Percentiles rank a stretch among this genome's conserved stretches.
Conservation (phyloP, 1,140 invertebrate species). For the Ceratina japonica region DNA sequence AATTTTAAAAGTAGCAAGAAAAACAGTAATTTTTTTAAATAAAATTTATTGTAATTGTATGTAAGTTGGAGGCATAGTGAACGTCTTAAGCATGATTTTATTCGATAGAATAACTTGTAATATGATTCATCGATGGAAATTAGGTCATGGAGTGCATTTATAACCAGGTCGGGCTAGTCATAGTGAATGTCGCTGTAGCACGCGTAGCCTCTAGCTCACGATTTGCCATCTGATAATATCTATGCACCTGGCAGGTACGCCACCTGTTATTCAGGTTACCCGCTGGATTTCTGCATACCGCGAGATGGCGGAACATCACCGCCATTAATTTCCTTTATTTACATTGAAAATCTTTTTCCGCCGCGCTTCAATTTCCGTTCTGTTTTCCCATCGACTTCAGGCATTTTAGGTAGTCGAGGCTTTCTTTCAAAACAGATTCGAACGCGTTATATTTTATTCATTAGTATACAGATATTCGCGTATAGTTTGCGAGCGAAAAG, state of each 20-base stretch:
- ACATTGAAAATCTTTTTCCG: background rate
- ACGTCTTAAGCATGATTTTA: slow-evolving; percentile 8
- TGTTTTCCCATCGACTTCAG: too few species aligned
- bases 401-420: too few species aligned
- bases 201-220: slow-evolving; percentile 16
- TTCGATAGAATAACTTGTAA: background rate
- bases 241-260: slow-evolving; percentile 42
- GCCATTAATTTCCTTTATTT: slow-evolving; percentile 26
- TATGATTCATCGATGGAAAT: slow-evolving; percentile 43
- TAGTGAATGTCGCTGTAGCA: slow-evolving; percentile 29
- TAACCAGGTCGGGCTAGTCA: slow-evolving; percentile 15
- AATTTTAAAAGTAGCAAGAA: background rate
- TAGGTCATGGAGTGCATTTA: slow-evolving; percentile 17
- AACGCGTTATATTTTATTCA: too few species aligned
- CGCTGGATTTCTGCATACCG: slow-evolving; percentile 12
- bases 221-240: slow-evolving; percentile 43
- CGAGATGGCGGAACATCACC: slow-evolving; percentile 17
- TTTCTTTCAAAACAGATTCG: too few species aligned
- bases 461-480: background rate
- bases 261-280: slow-evolving; percentile 51
- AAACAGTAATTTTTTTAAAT: background rate
- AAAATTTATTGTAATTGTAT: background rate
- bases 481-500: background rate
- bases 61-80: background rate
- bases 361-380: too few species aligned